Evolutionary conservation across 2,797 vertebrate species (phyloP), one percentile per base, ranked within the genome.

Genomic region (Hippoglossus hippoglossus): DNA sequence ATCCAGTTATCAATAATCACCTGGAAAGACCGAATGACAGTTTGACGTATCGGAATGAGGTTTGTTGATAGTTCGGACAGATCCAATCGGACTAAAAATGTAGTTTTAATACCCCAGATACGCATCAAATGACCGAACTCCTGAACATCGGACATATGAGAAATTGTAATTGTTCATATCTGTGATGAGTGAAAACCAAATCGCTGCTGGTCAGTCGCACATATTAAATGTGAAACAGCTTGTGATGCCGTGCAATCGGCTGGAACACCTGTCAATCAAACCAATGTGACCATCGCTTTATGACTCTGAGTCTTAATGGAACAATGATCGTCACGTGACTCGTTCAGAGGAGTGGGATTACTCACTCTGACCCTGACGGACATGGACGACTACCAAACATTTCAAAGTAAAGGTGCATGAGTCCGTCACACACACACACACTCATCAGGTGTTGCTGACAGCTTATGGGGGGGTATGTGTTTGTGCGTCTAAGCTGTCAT

Each of bases 401-500:
- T 22, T 15, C 15, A 3, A 2, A 26, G 21, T 39, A 5, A 55
- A 47, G 39, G 28, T 47, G 51, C 49, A n/a, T 13, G 22, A 26
- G 5, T 53, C 53, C 4, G 25, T 10, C 71, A 56, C 36, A 25
- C 55, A 55, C 36, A 9, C 49, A 60, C 53, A 52, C 15, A 31
- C 46, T 47, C 18, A 62, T 64, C 24, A 52, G 59, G 70, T 68
- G 73, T 41, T 36, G 57, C 69, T 71, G 74, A 77, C 49, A 16
- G 41, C 41, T 6, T 5, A 13, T 15, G 41, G 41, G 39, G 41
- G 41, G 13, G 15, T 39, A 15, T 39, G 36, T 39, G 44, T 63
- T 22, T 60, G 68, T 62, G 63, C 18, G 3, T 59, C 56, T 15
- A 16, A 61, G 63, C 67, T 73, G 63, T 80, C 74, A 74, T 65